Evolutionary conservation across 2,888 invertebrate species (phyloP).

Genomic region (Lasioglossum marginatum): DNA sequence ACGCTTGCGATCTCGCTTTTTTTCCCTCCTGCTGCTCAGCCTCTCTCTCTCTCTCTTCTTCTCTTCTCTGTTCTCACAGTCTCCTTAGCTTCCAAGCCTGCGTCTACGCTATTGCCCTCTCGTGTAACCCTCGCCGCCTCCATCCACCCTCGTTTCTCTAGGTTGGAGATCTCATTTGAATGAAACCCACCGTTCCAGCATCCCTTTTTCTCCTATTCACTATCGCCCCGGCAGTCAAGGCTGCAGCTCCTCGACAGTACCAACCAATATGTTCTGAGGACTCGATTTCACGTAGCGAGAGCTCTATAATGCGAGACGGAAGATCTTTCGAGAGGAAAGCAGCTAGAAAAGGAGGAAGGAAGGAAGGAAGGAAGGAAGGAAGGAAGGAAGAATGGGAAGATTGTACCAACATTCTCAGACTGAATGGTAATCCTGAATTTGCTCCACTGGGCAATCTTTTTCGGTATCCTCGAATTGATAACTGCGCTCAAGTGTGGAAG

Average conservation of each 20-base stretch:
- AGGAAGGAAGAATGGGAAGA: constrained; percentile 60
- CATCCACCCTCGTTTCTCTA: constrained; percentile 44
- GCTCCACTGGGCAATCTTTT: constrained; percentile 72
- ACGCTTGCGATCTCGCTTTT: constrained; percentile 51
- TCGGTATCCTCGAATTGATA: constrained; percentile 53
- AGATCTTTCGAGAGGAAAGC: constrained; percentile 53
- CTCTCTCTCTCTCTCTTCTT: not conserved
- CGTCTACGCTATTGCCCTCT: constrained; percentile 50
- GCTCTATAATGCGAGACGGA: constrained; percentile 54
- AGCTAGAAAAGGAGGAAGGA: constrained; percentile 37
- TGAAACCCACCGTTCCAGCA: constrained; percentile 73
- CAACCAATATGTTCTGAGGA: constrained; percentile 76
- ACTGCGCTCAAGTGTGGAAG: constrained; percentile 67
- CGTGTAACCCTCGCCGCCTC: constrained; percentile 40
- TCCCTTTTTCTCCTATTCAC: constrained; percentile 64
- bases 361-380: constrained; percentile 52
- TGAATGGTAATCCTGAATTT: constrained; percentile 76
- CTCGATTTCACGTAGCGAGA: constrained; percentile 69
- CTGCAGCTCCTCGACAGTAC: constrained; percentile 56
- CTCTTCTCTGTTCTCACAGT: constrained; percentile 11
- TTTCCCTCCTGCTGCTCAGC: constrained; percentile 51
- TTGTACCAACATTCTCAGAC: constrained; percentile 63
- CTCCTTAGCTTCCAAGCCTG: constrained; percentile 24
- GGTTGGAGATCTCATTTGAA: constrained; percentile 79
- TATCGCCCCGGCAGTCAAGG: constrained; percentile 57